Evolutionary conservation across 2,113 vertebrate species (phyloP).

Genomic region (Cervus canadensis): DNA sequence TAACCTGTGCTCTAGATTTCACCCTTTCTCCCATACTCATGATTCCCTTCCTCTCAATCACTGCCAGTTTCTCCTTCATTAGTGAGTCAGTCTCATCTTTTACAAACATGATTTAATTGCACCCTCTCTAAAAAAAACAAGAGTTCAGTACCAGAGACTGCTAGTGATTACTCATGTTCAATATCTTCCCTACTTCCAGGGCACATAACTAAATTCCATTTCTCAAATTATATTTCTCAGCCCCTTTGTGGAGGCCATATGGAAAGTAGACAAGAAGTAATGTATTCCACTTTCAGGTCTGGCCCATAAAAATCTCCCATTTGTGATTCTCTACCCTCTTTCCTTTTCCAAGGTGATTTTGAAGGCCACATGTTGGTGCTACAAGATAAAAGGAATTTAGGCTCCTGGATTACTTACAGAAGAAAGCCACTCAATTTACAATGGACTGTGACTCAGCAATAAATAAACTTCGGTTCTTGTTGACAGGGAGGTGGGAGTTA

Average conservation of each 20-base stretch:
- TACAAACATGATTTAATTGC: background rate
- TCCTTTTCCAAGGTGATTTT: background rate
- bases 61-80: background rate
- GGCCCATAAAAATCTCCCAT: background rate
- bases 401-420: background rate
- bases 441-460: background rate
- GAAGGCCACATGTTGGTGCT: background rate
- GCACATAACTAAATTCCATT: background rate
- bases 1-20: background rate
- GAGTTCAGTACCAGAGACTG: background rate
- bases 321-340: background rate
- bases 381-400: background rate
- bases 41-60: background rate
- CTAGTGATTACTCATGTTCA: background rate
- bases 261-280: background rate
- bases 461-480: background rate
- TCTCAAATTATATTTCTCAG: slow-evolving; percentile 28
- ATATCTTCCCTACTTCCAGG: background rate
- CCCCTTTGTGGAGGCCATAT: background rate
- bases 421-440: background rate
- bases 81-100: background rate
- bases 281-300: background rate
- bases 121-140: background rate
- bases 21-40: background rate
- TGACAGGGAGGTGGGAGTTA: background rate